These are phyloP conservation scores for Tetrapedia diversipes DNA, from an alignment of 2,888 invertebrate species.

Conservation along the genomic window DNA sequence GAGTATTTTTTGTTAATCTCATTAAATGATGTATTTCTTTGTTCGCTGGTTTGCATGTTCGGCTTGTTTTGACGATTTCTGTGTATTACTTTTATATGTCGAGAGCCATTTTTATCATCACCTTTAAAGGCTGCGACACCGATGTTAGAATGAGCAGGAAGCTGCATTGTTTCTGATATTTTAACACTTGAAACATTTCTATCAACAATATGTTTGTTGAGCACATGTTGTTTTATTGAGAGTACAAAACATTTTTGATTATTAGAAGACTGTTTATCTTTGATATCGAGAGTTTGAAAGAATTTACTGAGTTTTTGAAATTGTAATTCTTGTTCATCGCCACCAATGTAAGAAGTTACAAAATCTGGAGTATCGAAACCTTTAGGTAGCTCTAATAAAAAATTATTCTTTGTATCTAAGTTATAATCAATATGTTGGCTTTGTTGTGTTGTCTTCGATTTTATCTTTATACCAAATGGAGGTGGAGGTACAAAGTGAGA, in stretches of 20 bases:
- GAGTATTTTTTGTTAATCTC: background rate
- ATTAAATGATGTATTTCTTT: background rate
- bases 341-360: constrained; percentile 54
- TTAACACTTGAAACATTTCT: background rate
- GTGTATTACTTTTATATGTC: background rate
- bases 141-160: background rate
- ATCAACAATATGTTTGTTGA: too few relatives aligned
- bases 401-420: constrained; percentile 25
- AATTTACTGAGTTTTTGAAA: constrained; percentile 52
- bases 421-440: constrained; percentile 57
- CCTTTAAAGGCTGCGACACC: background rate
- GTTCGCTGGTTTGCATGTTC: background rate
- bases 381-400: constrained; percentile 41
- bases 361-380: constrained; percentile 58
- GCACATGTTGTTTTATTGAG: too few relatives aligned
- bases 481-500: constrained; percentile 72
- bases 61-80: background rate
- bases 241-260: background rate
- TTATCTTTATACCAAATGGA: constrained; percentile 62
- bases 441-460: constrained; percentile 5
- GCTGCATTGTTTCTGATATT: too few relatives aligned
- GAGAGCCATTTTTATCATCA: background rate
- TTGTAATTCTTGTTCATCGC: constrained; percentile 37
- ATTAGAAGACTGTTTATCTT: background rate
- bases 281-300: background rate